Percentiles rank a stretch among this genome's conserved stretches.
phyloP scores from a whole-genome alignment of 1,140 invertebrate genomes.

The Pseudomyrmex dendroicus region DNA sequence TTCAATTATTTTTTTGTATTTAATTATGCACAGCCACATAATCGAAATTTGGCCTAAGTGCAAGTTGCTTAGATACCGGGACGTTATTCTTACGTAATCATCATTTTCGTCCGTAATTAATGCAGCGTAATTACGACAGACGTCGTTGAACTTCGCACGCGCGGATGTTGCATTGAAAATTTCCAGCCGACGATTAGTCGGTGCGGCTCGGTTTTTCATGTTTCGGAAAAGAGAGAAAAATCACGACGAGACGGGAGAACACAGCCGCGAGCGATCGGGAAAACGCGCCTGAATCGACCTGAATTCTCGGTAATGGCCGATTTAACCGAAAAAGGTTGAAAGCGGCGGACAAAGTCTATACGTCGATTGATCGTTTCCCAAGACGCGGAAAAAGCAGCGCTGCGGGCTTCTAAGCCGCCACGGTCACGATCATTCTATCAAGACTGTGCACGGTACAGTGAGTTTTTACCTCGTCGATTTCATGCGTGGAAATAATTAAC shows the following conservation, averaged over 20 bases:
- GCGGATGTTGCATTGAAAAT: conserved; percentile 53
- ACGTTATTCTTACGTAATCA: conserved; percentile 55
- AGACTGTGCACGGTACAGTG: conserved; percentile 7
- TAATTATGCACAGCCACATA: not conserved
- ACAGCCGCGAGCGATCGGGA: not conserved
- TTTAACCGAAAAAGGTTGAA: conserved; percentile 18
- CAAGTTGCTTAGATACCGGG: conserved; percentile 10
- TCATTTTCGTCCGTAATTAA: conserved; percentile 60
- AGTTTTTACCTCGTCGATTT: conserved; percentile 34
- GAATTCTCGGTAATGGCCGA: conserved; percentile 13
- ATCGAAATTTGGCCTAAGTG: no score
- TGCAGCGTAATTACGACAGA: conserved; percentile 49
- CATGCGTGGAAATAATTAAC: conserved; percentile 57
- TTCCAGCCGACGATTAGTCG: conserved; percentile 56
- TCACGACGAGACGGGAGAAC: not conserved
- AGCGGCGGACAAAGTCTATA: not conserved
- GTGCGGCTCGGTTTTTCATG: conserved; percentile 40
- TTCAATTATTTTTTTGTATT: not conserved
- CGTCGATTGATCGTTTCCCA: conserved; percentile 3
- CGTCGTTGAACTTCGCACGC: conserved; percentile 43
- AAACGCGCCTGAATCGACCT: conserved; percentile 17
- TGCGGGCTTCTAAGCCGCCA: conserved; percentile 12
- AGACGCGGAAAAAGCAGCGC: conserved; percentile 3
- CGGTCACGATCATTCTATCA: conserved; percentile 51
- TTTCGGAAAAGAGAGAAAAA: not conserved